Conservation (phyloP, 2,797 vertebrate genomes). For the Gambusia yucatana region DNA sequence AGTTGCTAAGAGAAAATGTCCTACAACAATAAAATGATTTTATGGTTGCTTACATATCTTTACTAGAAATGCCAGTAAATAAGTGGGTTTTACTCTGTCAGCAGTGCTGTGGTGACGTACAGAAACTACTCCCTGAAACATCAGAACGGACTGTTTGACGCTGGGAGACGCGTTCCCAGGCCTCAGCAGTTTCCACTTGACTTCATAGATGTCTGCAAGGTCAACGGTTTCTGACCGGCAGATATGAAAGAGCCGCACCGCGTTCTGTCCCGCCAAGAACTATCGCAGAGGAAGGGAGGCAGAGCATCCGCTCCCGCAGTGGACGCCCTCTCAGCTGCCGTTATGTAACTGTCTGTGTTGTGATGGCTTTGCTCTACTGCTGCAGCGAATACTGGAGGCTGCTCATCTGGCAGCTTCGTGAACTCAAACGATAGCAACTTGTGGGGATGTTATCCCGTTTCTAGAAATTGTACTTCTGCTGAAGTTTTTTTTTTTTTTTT, state of each 20-base stretch:
- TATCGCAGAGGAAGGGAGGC: constrained; percentile 29
- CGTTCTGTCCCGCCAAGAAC: constrained; percentile 15
- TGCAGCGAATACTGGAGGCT: constrained; percentile 46
- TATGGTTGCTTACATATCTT: background rate
- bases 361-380: constrained; percentile 53
- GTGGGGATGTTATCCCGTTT: background rate
- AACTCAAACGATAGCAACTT: constrained; percentile 18
- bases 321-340: constrained; percentile 40
- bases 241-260: constrained; percentile 9
- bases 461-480: background rate
- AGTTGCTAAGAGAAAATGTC: background rate
- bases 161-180: constrained; percentile 14
- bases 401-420: constrained; percentile 47
- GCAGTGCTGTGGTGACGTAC: background rate
- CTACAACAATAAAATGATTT: background rate
- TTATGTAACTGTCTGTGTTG: constrained; percentile 69
- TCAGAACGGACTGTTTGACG: constrained; percentile 16
- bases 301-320: constrained; percentile 37
- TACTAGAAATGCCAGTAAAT: background rate
- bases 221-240: constrained; percentile 25
- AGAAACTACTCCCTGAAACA: constrained; percentile 9
- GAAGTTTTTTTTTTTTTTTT: background rate
- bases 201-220: constrained; percentile 23
- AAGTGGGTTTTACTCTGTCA: background rate
- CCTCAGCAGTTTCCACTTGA: constrained; percentile 37